Conservation (phyloP, 2,888 invertebrate genomes). For the Corythucha ciliata region DNA sequence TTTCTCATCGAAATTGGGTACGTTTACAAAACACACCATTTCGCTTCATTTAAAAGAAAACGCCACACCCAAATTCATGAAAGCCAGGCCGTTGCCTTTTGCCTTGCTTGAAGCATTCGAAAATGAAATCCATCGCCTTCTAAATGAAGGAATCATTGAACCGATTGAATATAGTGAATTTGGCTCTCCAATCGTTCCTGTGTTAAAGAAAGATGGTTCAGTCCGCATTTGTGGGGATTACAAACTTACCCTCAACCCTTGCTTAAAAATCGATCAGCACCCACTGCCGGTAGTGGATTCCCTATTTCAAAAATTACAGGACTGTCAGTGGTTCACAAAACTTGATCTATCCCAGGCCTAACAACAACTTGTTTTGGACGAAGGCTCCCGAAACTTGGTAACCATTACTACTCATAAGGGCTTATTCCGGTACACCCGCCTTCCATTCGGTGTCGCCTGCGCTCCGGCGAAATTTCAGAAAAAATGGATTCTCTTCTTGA, state of each 20-base stretch:
- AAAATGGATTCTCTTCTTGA: slow-evolving; percentile 38
- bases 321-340: slow-evolving; percentile 30
- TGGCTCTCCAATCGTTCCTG: slow-evolving; percentile 40
- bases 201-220: slow-evolving; percentile 38
- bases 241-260: slow-evolving; percentile 17
- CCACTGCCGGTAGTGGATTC: slow-evolving; percentile 25
- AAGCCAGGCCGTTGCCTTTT: slow-evolving; percentile 35
- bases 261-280: slow-evolving; percentile 21
- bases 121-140: slow-evolving; percentile 33
- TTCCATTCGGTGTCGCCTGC: slow-evolving; percentile 37
- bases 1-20: slow-evolving; percentile 25
- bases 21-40: slow-evolving; percentile 19
- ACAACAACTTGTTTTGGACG: slow-evolving; percentile 35
- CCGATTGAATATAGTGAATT: slow-evolving; percentile 34
- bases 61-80: slow-evolving; percentile 33
- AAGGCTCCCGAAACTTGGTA: slow-evolving; percentile 36
- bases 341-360: slow-evolving; percentile 24
- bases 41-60: slow-evolving; percentile 25
- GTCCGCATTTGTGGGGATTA: slow-evolving; percentile 36
- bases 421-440: slow-evolving; percentile 34
- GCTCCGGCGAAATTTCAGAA: slow-evolving; percentile 32
- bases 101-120: slow-evolving; percentile 33
- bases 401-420: slow-evolving; percentile 40
- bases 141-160: slow-evolving; percentile 30
- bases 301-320: slow-evolving; percentile 22